Percentiles rank a stretch among this genome's conserved stretches.
Evolutionary conservation across 2,797 vertebrate genomes (phyloP).

Genomic region (Agapornis canus): DNA sequence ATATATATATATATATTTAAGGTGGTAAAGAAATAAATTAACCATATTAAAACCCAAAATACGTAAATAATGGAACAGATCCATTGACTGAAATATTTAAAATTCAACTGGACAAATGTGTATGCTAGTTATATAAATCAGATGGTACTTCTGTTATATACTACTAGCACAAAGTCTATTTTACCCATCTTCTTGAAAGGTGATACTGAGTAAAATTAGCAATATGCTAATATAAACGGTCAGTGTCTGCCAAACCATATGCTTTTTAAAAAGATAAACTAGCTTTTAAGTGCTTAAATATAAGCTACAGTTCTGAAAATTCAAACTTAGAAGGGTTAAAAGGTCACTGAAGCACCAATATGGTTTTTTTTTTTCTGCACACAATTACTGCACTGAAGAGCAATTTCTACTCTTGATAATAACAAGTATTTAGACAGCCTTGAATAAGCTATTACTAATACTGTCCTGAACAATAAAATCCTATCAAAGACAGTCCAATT

Average conservation of each 20-base stretch:
- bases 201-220: background rate
- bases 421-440: background rate
- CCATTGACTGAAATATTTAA: background rate
- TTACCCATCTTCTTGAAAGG: background rate
- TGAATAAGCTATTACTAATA: background rate
- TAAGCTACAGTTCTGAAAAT: background rate
- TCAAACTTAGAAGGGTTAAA: background rate
- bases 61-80: background rate
- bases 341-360: background rate
- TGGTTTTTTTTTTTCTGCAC: rapidly evolving
- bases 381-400: background rate
- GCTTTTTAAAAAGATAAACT: background rate
- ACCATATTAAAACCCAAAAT: background rate
- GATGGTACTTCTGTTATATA: background rate
- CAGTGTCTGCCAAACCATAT: background rate
- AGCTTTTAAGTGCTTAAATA: background rate
- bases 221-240: background rate
- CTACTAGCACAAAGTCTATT: background rate
- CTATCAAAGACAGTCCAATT: background rate
- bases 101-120: background rate
- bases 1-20: background rate
- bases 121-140: background rate
- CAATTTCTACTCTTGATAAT: background rate
- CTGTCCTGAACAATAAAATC: background rate
- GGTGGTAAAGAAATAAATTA: background rate